phyloP scores from a whole-genome alignment of 2,888 invertebrate genomes.

The Sinotaia quadrata region DNA sequence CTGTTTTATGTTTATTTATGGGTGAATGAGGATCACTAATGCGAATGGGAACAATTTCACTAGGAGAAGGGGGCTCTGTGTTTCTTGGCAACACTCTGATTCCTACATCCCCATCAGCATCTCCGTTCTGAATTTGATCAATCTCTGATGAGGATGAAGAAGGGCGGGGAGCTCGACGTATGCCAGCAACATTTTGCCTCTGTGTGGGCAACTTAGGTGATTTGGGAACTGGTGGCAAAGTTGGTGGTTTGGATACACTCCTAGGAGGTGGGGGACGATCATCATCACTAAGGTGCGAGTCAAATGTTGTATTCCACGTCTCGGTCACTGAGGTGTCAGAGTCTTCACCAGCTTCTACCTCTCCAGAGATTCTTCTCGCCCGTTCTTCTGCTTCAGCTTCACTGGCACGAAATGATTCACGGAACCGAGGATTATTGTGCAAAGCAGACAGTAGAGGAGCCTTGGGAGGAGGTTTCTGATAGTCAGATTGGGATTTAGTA shows the following conservation, averaged over 20 bases:
- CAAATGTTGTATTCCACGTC: conserved; percentile 30
- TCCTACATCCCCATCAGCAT: not conserved
- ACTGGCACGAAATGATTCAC: conserved; percentile 48
- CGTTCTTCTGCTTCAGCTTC: conserved; percentile 59
- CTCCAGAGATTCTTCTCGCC: conserved; percentile 48
- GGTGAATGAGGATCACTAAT: conserved; percentile 25
- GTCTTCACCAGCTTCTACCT: conserved; percentile 39
- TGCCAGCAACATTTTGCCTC: conserved; percentile 48
- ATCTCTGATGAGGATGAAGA: conserved; percentile 54
- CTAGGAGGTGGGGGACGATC: conserved; percentile 34
- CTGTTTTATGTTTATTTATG: conserved; percentile 30
- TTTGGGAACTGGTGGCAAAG: conserved; percentile 46
- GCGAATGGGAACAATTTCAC: conserved; percentile 38
- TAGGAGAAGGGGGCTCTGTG: conserved; percentile 41
- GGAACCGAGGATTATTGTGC: conserved; percentile 53
- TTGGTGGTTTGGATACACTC: conserved; percentile 39
- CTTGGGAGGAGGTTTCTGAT: conserved; percentile 35
- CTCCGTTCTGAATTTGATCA: conserved; percentile 4
- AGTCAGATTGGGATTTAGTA: conserved; percentile 3
- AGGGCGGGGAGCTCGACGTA: conserved; percentile 48
- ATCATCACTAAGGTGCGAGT: conserved; percentile 12
- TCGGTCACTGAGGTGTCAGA: conserved; percentile 33
- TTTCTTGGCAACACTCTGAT: conserved; percentile 27
- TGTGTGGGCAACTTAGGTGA: conserved; percentile 33
- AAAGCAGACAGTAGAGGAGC: conserved; percentile 52